Conservation (phyloP, 2,113 vertebrate genomes). For the Corydoras sp. region DNA sequence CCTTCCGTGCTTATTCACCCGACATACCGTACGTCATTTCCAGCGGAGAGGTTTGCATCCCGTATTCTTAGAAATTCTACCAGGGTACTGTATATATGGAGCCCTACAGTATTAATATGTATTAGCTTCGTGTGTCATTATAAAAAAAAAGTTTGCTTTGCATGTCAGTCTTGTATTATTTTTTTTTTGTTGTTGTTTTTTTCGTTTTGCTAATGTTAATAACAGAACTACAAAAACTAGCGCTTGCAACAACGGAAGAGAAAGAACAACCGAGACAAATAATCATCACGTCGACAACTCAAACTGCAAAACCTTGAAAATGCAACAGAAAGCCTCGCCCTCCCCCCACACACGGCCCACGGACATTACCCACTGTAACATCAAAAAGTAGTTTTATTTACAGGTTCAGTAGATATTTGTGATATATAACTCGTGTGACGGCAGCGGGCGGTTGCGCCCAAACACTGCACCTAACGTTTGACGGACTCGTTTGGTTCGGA, state of each 20-base stretch:
- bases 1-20: neutral
- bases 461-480: conserved; percentile 64
- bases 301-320: conserved; percentile 35
- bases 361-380: conserved; percentile 67
- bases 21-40: neutral
- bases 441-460: conserved; percentile 79
- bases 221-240: conserved; percentile 44
- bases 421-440: conserved; percentile 60
- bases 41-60: conserved; percentile 6
- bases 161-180: conserved; percentile 1
- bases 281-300: conserved; percentile 65
- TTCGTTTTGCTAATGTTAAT: neutral
- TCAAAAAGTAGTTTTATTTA: conserved; percentile 78
- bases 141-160: conserved; percentile 31
- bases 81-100: conserved; percentile 15
- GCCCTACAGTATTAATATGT: conserved; percentile 26
- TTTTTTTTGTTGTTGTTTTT: no score
- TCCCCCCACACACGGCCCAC: conserved; percentile 65
- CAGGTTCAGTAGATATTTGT: conserved; percentile 62
- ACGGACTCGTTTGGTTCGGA: conserved; percentile 80
- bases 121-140: no score
- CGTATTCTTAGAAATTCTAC: neutral
- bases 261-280: conserved; percentile 24
- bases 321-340: conserved; percentile 80
- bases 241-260: conserved; percentile 12